Conservation (phyloP, 2,797 vertebrate species). For the Carapus acus region DNA sequence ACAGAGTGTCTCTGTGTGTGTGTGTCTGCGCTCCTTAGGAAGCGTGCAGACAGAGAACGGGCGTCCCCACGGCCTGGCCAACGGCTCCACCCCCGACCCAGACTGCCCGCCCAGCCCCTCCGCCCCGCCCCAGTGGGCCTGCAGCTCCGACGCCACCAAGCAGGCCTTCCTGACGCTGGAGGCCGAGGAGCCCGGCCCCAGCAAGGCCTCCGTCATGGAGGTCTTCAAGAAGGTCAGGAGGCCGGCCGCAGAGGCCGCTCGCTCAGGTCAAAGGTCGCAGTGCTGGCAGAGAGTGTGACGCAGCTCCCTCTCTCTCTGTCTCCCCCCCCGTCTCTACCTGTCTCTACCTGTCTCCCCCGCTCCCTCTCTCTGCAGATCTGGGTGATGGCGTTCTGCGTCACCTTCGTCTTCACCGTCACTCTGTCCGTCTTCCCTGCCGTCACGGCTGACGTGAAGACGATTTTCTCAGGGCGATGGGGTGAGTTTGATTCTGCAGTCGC, state of each 20-base stretch:
- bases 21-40: no score
- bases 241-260: background rate
- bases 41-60: no score
- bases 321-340: no score
- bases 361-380: constrained; percentile 67
- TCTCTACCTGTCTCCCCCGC: rapidly evolving
- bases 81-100: constrained; percentile 19
- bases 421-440: constrained; percentile 85
- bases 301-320: no score
- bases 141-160: background rate
- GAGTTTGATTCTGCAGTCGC: constrained; percentile 19
- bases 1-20: no score
- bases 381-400: constrained; percentile 84
- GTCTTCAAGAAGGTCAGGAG: constrained; percentile 84
- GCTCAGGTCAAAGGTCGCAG: no score
- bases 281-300: no score
- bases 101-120: rapidly evolving
- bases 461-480: constrained; percentile 73
- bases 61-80: constrained; percentile 52
- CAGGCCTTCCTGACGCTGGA: constrained; percentile 49
- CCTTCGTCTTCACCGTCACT: constrained; percentile 81
- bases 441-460: constrained; percentile 76
- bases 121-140: background rate
- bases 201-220: constrained; percentile 62
- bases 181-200: constrained; percentile 17